A percentile compares a stretch with the other conserved stretches of the same genome.
Evolutionary conservation across 2,888 invertebrate species (phyloP).

Genomic region (Urechis unicinctus): DNA sequence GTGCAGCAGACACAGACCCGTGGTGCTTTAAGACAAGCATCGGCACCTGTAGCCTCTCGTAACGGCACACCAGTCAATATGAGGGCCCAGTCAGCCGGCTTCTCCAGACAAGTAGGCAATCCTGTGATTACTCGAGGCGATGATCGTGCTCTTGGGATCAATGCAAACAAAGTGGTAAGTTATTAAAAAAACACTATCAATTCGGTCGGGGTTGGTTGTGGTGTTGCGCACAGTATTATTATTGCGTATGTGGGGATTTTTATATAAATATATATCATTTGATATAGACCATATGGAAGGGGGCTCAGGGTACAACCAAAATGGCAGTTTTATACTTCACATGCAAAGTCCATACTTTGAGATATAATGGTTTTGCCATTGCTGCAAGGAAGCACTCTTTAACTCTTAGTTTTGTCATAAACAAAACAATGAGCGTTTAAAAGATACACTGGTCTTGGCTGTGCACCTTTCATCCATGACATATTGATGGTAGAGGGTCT

Average conservation of each 20-base stretch:
- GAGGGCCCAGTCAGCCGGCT: constrained; percentile 32
- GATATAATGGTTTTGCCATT: too few relatives aligned
- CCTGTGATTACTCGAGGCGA: constrained; percentile 35
- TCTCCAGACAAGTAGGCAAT: constrained; percentile 30
- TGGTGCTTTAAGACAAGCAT: constrained; percentile 27
- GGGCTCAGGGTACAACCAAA: not conserved
- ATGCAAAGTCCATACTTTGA: too few relatives aligned
- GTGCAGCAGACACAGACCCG: not conserved
- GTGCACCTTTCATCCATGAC: too few relatives aligned
- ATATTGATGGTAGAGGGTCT: too few relatives aligned
- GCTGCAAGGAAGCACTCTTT: too few relatives aligned
- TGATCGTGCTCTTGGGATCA: constrained; percentile 28
- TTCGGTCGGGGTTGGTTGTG: too few relatives aligned
- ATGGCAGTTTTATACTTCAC: not conserved
- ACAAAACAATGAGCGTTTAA: too few relatives aligned
- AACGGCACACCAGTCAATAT: constrained; percentile 12
- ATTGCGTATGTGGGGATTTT: not conserved
- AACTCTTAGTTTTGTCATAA: too few relatives aligned
- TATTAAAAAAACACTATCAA: too few relatives aligned
- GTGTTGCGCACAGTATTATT: not conserved
- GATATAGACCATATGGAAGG: not conserved
- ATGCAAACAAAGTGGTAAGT: constrained; percentile 41
- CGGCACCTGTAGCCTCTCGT: constrained; percentile 40
- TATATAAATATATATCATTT: not conserved
- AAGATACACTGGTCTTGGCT: too few relatives aligned